phyloP scores from a whole-genome alignment of 2,797 vertebrate genomes.

The Acanthurus lineatus region DNA sequence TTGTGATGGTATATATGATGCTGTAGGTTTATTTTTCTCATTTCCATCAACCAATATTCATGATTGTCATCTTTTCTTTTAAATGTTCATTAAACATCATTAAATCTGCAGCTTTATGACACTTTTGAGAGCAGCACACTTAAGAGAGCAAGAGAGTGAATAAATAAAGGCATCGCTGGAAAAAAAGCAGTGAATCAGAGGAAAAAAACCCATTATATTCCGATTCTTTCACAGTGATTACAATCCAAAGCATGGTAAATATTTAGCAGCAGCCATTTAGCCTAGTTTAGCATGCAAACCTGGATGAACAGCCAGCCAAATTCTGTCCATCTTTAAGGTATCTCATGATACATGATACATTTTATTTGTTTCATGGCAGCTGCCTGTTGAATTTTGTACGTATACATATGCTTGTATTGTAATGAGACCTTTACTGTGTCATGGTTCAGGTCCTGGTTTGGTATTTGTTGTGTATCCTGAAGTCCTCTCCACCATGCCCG shows the following conservation, averaged over 20 bases:
- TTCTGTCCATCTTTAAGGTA: neutral
- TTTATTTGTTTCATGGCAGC: neutral
- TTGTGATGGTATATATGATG: neutral
- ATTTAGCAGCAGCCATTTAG: neutral
- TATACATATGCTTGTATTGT: neutral
- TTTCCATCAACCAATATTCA: neutral
- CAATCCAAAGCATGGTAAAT: too few species aligned
- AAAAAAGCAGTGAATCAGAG: too few species aligned
- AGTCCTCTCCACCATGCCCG: slow-evolving; percentile 84
- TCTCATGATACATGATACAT: neutral
- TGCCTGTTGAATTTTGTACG: neutral
- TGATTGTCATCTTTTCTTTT: too few species aligned
- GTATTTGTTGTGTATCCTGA: slow-evolving; percentile 88
- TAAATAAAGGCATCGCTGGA: too few species aligned
- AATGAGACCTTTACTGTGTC: slow-evolving; percentile 17
- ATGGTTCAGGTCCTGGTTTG: slow-evolving; percentile 82
- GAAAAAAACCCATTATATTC: too few species aligned
- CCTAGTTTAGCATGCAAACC: neutral
- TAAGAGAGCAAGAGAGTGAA: neutral
- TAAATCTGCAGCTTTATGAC: too few species aligned
- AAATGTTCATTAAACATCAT: too few species aligned
- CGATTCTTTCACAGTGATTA: too few species aligned
- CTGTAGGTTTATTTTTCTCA: neutral
- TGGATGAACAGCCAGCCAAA: neutral
- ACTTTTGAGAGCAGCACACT: too few species aligned